A percentile compares a stretch with the other conserved stretches of the same genome.
These are phyloP conservation scores for Tridacna gigas DNA, from an alignment of 2,888 invertebrate species.

Conservation along the genomic window DNA sequence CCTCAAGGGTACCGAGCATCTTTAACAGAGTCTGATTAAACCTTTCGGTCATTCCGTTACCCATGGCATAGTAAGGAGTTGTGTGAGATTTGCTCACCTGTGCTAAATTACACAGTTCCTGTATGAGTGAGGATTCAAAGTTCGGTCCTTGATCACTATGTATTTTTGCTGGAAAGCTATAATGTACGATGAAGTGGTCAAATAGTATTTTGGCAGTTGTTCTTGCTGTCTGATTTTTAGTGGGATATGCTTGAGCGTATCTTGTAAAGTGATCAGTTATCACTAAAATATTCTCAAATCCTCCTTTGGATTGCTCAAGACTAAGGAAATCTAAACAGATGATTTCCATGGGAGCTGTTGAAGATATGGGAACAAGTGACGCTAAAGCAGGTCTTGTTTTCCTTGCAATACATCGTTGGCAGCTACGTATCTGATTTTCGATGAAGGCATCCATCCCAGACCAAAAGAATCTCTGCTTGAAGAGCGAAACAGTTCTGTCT, in stretches of 20 bases:
- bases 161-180: no score
- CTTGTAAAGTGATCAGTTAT: slow-evolving; percentile 40
- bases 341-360: slow-evolving; percentile 30
- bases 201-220: no score
- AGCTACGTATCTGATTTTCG: neutral
- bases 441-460: no score
- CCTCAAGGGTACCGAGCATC: no score
- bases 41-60: slow-evolving; percentile 32
- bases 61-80: slow-evolving; percentile 43
- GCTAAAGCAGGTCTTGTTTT: neutral
- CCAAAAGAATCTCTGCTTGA: slow-evolving; percentile 36
- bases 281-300: slow-evolving; percentile 35
- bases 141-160: slow-evolving; percentile 37
- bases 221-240: slow-evolving; percentile 27
- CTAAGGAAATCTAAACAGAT: slow-evolving; percentile 39
- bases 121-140: no score
- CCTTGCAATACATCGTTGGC: slow-evolving; percentile 16
- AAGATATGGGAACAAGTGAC: slow-evolving; percentile 13
- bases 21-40: no score
- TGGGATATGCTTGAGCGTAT: no score
- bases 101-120: no score
- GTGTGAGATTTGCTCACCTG: no score
- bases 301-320: slow-evolving; percentile 26
- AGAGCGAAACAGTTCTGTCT: slow-evolving; percentile 28
- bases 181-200: no score